A percentile compares a stretch with the other conserved stretches of the same genome.
These are phyloP conservation scores for Taxidea taxus DNA, from an alignment of 2,113 vertebrate genomes.

Conservation along the genomic window DNA sequence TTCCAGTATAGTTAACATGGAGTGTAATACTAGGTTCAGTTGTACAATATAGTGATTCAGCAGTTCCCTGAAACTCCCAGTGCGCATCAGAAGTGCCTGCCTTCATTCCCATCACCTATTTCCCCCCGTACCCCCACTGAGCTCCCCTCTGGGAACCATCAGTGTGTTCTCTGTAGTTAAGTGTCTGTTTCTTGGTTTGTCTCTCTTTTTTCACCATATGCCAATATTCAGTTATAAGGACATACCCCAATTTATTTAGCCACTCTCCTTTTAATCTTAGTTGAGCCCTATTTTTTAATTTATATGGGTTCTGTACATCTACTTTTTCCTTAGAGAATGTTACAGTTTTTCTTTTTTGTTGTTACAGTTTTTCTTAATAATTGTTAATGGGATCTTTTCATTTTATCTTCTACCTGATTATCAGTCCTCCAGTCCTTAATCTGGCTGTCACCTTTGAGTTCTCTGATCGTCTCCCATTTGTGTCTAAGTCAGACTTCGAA, in stretches of 20 bases:
- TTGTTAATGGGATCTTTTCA: not conserved
- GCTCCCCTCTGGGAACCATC: not conserved
- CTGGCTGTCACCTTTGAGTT: not conserved
- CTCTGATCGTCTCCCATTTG: not conserved
- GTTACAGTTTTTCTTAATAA: not conserved
- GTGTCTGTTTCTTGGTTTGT: not conserved
- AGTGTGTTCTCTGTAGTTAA: not conserved
- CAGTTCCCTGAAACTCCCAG: not conserved
- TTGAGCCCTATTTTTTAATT: not conserved
- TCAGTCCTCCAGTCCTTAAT: not conserved
- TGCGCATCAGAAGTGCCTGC: not conserved
- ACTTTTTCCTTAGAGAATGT: not conserved
- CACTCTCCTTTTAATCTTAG: not conserved
- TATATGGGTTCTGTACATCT: not conserved
- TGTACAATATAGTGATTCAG: not conserved
- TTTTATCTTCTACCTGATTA: not conserved
- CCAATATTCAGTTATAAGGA: not conserved
- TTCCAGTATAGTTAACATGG: not conserved
- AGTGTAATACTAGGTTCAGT: not conserved
- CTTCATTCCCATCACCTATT: not conserved
- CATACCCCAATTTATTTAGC: not conserved
- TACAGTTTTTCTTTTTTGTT: not conserved
- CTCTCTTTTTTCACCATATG: not conserved
- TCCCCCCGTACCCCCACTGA: not conserved
- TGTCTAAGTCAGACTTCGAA: not conserved